A percentile compares a stretch with the other conserved stretches of the same genome.
Evolutionary conservation across 37 sponge, comb jelly and placozoan species (phyloP).

Genomic region (Oopsacas minuta): DNA sequence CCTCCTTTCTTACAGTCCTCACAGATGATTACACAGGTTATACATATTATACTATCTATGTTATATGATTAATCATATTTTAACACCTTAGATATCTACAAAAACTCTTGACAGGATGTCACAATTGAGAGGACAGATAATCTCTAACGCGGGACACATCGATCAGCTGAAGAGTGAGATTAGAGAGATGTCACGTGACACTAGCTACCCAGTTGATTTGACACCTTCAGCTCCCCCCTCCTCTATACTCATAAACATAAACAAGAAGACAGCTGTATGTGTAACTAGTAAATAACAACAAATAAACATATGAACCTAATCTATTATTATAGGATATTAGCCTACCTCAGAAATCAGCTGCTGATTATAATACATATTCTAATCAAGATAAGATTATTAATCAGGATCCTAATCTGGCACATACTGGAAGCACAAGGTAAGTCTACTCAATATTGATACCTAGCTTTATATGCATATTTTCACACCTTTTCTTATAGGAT

Average conservation of each 20-base stretch:
- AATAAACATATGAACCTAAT: no score
- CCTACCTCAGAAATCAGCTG: not conserved
- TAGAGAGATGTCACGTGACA: not conserved
- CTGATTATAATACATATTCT: not conserved
- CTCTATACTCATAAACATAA: not conserved
- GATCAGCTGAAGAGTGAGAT: not conserved
- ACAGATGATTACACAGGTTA: not conserved
- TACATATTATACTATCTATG: no score
- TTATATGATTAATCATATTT: not conserved
- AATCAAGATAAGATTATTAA: not conserved
- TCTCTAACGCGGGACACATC: not conserved
- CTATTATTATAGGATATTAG: not conserved
- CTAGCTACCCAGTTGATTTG: not conserved
- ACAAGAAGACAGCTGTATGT: not conserved
- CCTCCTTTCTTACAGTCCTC: not conserved
- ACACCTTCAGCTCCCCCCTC: conserved; percentile 3
- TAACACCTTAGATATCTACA: not conserved
- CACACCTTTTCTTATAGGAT: not conserved
- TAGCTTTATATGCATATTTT: no score
- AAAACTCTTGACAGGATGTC: not conserved
- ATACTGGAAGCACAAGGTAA: not conserved
- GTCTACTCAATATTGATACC: no score
- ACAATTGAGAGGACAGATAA: not conserved
- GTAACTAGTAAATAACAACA: not conserved
- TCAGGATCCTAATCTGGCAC: not conserved